A percentile compares a stretch with the other conserved stretches of the same genome.
phyloP scores from a whole-genome alignment of 2,797 vertebrate genomes.

The Pogonophryne albipinna region DNA sequence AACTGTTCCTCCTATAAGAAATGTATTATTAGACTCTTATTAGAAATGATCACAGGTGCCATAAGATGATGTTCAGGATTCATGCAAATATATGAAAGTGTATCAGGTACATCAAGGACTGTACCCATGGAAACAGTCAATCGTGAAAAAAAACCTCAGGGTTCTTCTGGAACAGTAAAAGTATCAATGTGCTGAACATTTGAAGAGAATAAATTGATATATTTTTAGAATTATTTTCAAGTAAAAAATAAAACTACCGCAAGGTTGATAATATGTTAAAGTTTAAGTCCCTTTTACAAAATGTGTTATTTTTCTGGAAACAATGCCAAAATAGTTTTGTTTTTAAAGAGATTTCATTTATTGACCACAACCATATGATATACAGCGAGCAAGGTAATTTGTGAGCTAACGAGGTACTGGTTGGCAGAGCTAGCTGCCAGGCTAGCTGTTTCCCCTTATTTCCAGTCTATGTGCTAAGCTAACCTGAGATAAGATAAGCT shows the following conservation, averaged over 20 bases:
- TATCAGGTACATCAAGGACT: background rate
- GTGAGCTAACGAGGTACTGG: no score
- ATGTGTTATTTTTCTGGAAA: background rate
- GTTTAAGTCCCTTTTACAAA: background rate
- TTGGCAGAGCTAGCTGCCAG: background rate
- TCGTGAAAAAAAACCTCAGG: background rate
- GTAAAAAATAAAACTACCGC: background rate
- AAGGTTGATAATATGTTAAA: no score
- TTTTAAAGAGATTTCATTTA: background rate
- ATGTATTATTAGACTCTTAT: background rate
- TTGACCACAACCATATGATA: background rate
- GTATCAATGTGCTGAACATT: background rate
- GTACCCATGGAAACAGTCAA: background rate
- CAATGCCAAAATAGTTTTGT: background rate
- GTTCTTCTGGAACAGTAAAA: background rate
- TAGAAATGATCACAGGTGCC: background rate
- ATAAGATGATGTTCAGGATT: background rate
- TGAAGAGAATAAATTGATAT: no score
- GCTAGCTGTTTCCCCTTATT: background rate
- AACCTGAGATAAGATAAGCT: constrained; percentile 26
- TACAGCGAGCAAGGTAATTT: no score
- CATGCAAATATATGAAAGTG: background rate
- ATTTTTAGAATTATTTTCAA: no score
- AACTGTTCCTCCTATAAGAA: background rate
- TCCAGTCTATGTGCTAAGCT: constrained; percentile 15